These are phyloP conservation scores for Drosophila bocqueti DNA, from an alignment of 1,140 invertebrate genomes.

Conservation along the genomic window DNA sequence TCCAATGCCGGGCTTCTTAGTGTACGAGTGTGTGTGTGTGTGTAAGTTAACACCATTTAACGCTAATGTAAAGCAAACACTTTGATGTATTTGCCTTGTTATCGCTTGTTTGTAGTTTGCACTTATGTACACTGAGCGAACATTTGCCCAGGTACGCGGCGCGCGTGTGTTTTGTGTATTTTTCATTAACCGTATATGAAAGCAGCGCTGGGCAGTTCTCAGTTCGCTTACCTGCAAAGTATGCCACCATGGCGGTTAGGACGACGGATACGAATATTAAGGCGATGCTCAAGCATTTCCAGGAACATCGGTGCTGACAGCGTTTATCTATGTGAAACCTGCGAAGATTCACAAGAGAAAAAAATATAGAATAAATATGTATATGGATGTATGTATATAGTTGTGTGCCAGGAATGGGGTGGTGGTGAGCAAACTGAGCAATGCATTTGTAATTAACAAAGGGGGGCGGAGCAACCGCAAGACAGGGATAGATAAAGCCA, in stretches of 20 bases:
- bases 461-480: slow-evolving; percentile 41
- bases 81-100: slow-evolving; percentile 80
- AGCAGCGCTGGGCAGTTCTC: slow-evolving; percentile 50
- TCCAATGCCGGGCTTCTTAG: slow-evolving; percentile 45
- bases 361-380: slow-evolving; percentile 8
- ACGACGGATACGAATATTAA: slow-evolving; percentile 95
- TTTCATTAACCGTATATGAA: slow-evolving; percentile 75
- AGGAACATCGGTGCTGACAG: slow-evolving; percentile 96
- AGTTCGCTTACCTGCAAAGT: slow-evolving; percentile 94
- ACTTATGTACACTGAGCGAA: slow-evolving; percentile 46
- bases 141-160: slow-evolving; percentile 48
- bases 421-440: slow-evolving; percentile 52
- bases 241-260: slow-evolving; percentile 95
- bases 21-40: slow-evolving; percentile 38
- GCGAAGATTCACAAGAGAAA: slow-evolving; percentile 42
- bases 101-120: slow-evolving; percentile 47
- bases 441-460: slow-evolving; percentile 77
- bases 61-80: slow-evolving; percentile 81
- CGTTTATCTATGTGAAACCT: slow-evolving; percentile 96
- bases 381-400: neutral
- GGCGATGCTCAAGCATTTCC: slow-evolving; percentile 96
- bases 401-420: neutral
- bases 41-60: slow-evolving; percentile 80
- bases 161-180: slow-evolving; percentile 55
- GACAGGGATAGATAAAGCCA: slow-evolving; percentile 47